Conservation (phyloP, 2,888 invertebrate genomes). For the Dorcus hopei region DNA sequence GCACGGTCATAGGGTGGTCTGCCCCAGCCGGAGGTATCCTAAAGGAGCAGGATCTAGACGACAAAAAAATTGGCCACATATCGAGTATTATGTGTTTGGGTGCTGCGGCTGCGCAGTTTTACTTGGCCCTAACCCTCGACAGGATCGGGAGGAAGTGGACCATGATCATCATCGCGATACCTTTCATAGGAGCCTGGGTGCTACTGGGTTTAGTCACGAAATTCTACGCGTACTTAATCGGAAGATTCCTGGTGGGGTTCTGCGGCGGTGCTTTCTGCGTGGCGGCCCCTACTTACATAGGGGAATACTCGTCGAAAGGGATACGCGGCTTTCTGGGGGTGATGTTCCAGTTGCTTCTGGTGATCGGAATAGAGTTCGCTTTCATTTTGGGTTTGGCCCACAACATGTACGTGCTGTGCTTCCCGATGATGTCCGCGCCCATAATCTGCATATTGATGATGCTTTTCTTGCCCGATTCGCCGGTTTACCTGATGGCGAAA, state of each 20-base stretch:
- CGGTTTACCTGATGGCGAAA: conserved; percentile 62
- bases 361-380: conserved; percentile 72
- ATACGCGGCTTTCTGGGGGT: conserved; percentile 78
- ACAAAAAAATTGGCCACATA: conserved; percentile 22
- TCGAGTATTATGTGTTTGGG: conserved; percentile 29
- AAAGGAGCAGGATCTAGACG: conserved; percentile 19
- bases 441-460: conserved; percentile 60
- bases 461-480: conserved; percentile 69
- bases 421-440: conserved; percentile 7
- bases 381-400: conserved; percentile 61
- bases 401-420: conserved; percentile 2
- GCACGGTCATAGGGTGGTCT: conserved; percentile 50
- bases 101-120: conserved; percentile 25
- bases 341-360: conserved; percentile 72
- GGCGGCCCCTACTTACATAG: conserved; percentile 77
- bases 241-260: conserved; percentile 47
- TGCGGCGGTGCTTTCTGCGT: conserved; percentile 69
- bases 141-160: conserved; percentile 29
- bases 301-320: conserved; percentile 76
- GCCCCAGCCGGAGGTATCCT: conserved; percentile 48
- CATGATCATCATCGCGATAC: conserved; percentile 30
- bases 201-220: conserved; percentile 23
- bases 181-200: conserved; percentile 34
- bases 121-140: conserved; percentile 21
- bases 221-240: conserved; percentile 22